phyloP scores from a whole-genome alignment of 2,113 vertebrate genomes.

The Tapirus terrestris region DNA sequence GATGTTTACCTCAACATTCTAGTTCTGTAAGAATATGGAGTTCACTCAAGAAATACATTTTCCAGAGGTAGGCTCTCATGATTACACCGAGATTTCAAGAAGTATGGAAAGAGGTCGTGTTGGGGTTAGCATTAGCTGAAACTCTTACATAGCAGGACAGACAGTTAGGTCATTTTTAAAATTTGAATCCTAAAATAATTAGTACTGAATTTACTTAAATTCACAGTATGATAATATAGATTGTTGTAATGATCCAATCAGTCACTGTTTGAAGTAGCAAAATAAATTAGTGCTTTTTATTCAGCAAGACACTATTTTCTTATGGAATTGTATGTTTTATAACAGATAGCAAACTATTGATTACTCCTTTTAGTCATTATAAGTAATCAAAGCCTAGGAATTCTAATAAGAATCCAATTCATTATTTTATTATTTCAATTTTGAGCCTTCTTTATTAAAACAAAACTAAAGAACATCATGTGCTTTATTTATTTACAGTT shows the following conservation, averaged over 20 bases:
- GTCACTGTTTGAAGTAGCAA: constrained; percentile 2
- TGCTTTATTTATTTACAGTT: not conserved
- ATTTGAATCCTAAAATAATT: not conserved
- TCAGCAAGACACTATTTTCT: not conserved
- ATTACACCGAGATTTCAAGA: not conserved
- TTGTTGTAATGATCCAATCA: not conserved
- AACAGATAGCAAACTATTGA: not conserved
- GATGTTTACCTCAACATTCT: not conserved
- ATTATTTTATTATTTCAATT: not conserved
- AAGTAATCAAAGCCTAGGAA: not conserved
- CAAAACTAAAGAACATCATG: not conserved
- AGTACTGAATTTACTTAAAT: not conserved
- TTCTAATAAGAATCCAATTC: not conserved
- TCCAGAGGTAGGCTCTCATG: not conserved
- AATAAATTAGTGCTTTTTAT: not conserved
- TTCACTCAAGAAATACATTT: not conserved
- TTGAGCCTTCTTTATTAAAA: not conserved
- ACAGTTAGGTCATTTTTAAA: not conserved
- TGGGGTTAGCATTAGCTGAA: not conserved
- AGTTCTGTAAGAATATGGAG: not conserved
- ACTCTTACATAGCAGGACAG: not conserved
- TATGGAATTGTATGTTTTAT: not conserved
- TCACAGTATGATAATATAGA: not conserved
- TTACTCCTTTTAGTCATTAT: not conserved
- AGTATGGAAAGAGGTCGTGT: not conserved